These are phyloP conservation scores for Monochamus alternatus DNA, from an alignment of 2,888 invertebrate genomes.

Conservation along the genomic window DNA sequence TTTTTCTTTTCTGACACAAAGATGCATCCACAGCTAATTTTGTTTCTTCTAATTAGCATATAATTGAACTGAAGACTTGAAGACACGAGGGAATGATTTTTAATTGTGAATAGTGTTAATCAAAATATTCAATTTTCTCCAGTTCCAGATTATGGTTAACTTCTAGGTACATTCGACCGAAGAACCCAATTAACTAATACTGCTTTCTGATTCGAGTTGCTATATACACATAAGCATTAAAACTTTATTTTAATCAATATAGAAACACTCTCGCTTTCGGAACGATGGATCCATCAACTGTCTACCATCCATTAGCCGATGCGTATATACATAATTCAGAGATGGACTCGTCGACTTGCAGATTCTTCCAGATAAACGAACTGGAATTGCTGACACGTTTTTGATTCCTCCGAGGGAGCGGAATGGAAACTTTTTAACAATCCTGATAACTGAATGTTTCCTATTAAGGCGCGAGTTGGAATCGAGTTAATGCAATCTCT, in stretches of 20 bases:
- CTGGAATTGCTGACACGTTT: slow-evolving; percentile 43
- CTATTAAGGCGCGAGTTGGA: slow-evolving; percentile 44
- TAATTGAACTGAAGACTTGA: no score
- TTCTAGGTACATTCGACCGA: no score
- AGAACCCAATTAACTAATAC: no score
- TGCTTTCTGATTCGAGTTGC: not conserved
- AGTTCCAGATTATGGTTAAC: no score
- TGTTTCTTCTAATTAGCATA: no score
- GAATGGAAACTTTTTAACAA: slow-evolving; percentile 39
- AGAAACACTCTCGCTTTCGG: slow-evolving; percentile 14
- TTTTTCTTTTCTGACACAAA: no score
- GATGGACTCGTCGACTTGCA: slow-evolving; percentile 49
- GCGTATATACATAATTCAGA: slow-evolving; percentile 55
- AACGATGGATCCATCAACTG: slow-evolving; percentile 46
- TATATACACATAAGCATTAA: not conserved
- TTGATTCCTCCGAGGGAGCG: slow-evolving; percentile 41
- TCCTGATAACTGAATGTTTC: slow-evolving; percentile 42
- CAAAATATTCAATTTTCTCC: no score
- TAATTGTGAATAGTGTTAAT: no score
- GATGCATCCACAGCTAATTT: no score
- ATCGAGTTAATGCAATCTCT: slow-evolving; percentile 43
- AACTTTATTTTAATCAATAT: not conserved
- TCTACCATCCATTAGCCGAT: slow-evolving; percentile 51
- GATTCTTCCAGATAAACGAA: slow-evolving; percentile 50
- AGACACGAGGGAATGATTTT: no score